A percentile compares a stretch with the other conserved stretches of the same genome.
Evolutionary conservation across 2,797 vertebrate species (phyloP).

Genomic region (Stomatorhinus walkeri): DNA sequence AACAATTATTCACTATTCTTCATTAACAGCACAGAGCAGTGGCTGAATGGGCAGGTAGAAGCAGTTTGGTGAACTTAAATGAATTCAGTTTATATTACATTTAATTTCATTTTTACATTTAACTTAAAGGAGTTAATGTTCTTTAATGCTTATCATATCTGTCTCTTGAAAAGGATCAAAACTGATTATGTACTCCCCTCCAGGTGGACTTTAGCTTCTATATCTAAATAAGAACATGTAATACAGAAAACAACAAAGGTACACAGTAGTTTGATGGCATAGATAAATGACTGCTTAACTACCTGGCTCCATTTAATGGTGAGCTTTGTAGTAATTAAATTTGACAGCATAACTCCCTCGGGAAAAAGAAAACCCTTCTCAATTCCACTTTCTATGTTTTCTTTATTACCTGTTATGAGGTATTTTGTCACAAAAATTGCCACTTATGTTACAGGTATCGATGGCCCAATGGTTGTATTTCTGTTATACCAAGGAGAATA

Average conservation of each 20-base stretch:
- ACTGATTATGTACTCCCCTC: neutral
- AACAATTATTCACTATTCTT: neutral
- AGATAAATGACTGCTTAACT: neutral
- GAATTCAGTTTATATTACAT: neutral
- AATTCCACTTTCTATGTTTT: neutral
- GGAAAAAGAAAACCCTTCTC: neutral
- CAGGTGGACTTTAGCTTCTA: neutral
- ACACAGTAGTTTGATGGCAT: neutral
- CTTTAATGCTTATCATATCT: neutral
- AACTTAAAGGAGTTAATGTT: neutral
- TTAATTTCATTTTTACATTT: neutral
- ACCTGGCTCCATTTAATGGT: neutral
- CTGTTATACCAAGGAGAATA: neutral
- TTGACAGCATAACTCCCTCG: neutral
- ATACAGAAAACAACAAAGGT: neutral
- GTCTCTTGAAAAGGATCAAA: neutral
- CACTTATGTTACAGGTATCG: neutral
- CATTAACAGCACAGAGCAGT: neutral
- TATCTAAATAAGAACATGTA: neutral
- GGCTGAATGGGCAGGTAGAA: neutral
- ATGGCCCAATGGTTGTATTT: neutral
- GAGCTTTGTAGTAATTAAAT: neutral
- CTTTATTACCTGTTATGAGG: neutral
- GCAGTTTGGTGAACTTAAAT: neutral
- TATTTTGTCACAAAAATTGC: neutral